Conservation (phyloP, 2,888 invertebrate species). For the Sylvicola cinctus region DNA sequence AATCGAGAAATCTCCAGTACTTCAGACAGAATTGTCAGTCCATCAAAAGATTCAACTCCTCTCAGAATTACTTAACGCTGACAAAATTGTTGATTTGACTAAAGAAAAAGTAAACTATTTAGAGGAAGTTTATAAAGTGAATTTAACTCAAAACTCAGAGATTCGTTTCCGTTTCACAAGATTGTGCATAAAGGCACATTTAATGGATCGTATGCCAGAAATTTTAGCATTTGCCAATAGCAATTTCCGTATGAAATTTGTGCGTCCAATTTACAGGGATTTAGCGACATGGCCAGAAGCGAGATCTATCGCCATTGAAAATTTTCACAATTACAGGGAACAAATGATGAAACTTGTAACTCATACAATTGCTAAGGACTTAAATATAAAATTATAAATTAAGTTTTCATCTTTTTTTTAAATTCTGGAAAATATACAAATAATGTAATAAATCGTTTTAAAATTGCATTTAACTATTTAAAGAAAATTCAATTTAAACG, state of each 20-base stretch:
- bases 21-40: constrained; percentile 34
- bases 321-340: constrained; percentile 43
- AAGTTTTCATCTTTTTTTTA: too few species aligned
- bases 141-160: constrained; percentile 62
- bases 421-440: too few species aligned
- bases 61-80: constrained; percentile 37
- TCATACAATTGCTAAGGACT: too few species aligned
- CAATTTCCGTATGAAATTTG: constrained; percentile 82
- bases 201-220: constrained; percentile 40
- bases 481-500: too few species aligned
- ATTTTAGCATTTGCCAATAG: constrained; percentile 60
- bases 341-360: constrained; percentile 81
- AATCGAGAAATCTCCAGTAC: constrained; percentile 27
- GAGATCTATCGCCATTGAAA: constrained; percentile 43
- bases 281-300: constrained; percentile 59
- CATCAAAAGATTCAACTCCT: constrained; percentile 49
- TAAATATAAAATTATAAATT: too few species aligned
- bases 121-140: constrained; percentile 42
- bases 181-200: constrained; percentile 50
- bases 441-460: too few species aligned
- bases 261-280: constrained; percentile 71
- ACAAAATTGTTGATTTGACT: constrained; percentile 22
- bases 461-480: too few species aligned
- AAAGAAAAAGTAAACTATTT: constrained; percentile 34
- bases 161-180: constrained; percentile 59